Base-by-base conservation (phyloP, 2,888 invertebrate species). In the Cancer borealis region DNA sequence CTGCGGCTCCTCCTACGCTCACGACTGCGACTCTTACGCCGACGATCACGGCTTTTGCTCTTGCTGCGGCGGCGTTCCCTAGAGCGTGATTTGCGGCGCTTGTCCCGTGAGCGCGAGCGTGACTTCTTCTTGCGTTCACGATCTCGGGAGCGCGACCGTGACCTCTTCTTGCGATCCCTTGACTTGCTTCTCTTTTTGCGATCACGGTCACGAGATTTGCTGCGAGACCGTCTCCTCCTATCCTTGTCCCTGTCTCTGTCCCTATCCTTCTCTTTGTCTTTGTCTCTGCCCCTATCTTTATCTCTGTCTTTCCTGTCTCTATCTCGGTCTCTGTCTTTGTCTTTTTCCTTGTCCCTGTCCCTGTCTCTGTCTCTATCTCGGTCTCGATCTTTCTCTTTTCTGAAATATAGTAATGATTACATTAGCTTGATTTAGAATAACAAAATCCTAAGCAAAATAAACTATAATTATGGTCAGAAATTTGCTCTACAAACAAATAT, bases 21-120 rank as follows among this genome's bases (percentile, higher is more conserved):
- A 39, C 96, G 94, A 88, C 96, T 96, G 79, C 96, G 49, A 73
- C 93, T 93, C 49, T 47, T 94, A 26, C 92, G 73, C 0, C 91
- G 54, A 3, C 94, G 30, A n/a, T 94, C 94, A 21, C 92, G 84
- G 26, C 92, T 92, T 17, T 60, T 47, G 73, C 92, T 92, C 88
- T 66, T 94, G 54, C 90, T 94, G 95, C 96, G 95, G 95, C 96
- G 95, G 17, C 96, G 95, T 10, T 96, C 92, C 73, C 95, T 95
- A 10, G 96, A 95, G 5, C 96, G 96, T 93, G 95, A 95, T 92
- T 95, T 96, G 88, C 95, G 90, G 87, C 26, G 96, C 96, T 66
- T 96, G 45, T 94, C 93, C 73, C 90, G 54, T 21, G 94, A 94
- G 26, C 88, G 47, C 2, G 95, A 95, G 3, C 94, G 89, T 8